A percentile compares a stretch with the other conserved stretches of the same genome.
Evolutionary conservation across 1,140 invertebrate genomes (phyloP).

Genomic region (Penaeus japonicus): DNA sequence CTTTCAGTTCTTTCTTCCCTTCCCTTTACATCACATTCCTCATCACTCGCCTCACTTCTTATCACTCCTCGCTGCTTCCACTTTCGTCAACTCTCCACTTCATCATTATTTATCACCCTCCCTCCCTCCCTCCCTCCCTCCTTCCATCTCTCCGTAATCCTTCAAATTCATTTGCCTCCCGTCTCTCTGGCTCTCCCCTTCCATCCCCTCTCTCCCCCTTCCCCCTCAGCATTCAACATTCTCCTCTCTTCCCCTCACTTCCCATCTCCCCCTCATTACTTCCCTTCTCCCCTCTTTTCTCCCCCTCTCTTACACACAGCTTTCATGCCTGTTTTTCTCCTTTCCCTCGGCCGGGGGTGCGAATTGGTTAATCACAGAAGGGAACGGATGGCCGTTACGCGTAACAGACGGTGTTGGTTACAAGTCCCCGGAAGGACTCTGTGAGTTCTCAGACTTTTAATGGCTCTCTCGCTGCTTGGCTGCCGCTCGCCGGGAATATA

Average conservation of each 20-base stretch:
- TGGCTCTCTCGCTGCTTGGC: too few relatives aligned
- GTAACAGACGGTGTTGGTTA: neutral
- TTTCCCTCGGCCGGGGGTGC: conserved; percentile 15
- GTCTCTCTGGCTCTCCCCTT: neutral
- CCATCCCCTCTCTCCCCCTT: neutral
- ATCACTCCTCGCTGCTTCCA: neutral
- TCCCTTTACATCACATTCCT: too few relatives aligned
- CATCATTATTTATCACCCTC: neutral
- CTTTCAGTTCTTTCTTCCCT: too few relatives aligned
- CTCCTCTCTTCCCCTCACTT: neutral
- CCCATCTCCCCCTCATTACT: neutral
- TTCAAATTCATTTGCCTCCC: neutral
- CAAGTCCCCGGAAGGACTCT: too few relatives aligned
- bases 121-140: neutral
- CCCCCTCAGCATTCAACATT: neutral
- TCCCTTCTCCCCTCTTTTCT: conserved; percentile 7
- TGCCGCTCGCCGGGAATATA: too few relatives aligned
- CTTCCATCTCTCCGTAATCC: neutral
- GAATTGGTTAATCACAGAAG: conserved; percentile 29
- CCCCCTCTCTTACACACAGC: conserved; percentile 27
- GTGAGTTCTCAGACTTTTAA: too few relatives aligned
- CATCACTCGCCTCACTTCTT: neutral
- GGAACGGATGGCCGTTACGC: conserved; percentile 7
- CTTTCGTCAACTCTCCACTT: neutral
- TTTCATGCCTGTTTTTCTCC: conserved; percentile 21